Evolutionary conservation across 2,113 vertebrate species (phyloP).

Genomic region (Nothocercus julius): DNA sequence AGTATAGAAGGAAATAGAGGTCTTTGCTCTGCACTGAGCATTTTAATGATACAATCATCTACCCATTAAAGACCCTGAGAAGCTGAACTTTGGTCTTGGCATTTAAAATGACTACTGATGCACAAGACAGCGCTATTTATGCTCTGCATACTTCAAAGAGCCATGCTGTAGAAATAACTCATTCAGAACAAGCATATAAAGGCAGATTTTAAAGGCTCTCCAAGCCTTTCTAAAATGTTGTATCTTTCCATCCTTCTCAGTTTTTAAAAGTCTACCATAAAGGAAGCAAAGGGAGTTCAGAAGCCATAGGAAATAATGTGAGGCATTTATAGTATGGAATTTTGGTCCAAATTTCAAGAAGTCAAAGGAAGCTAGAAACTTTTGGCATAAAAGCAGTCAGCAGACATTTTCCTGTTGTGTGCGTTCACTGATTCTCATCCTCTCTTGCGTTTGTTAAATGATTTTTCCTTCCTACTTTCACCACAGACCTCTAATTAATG

Average conservation of each 20-base stretch:
- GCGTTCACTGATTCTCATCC: background rate
- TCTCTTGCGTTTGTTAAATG: background rate
- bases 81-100: background rate
- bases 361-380: background rate
- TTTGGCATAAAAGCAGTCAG: background rate
- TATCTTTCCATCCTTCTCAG: background rate
- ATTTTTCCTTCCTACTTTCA: constrained; percentile 10
- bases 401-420: background rate
- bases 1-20: background rate
- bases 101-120: background rate
- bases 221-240: background rate
- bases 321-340: background rate
- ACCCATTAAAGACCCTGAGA: background rate
- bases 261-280: background rate
- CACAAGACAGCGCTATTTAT: background rate
- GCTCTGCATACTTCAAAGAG: background rate
- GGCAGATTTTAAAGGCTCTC: background rate
- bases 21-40: background rate
- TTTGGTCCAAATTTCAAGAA: background rate
- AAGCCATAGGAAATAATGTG: background rate
- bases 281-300: background rate
- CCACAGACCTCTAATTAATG: background rate
- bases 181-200: background rate
- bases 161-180: background rate
- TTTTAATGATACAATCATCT: background rate